Percentiles rank a stretch among this genome's conserved stretches.
Conservation (phyloP, 2,888 invertebrate species). For the Cryptophagus acutangulus region DNA sequence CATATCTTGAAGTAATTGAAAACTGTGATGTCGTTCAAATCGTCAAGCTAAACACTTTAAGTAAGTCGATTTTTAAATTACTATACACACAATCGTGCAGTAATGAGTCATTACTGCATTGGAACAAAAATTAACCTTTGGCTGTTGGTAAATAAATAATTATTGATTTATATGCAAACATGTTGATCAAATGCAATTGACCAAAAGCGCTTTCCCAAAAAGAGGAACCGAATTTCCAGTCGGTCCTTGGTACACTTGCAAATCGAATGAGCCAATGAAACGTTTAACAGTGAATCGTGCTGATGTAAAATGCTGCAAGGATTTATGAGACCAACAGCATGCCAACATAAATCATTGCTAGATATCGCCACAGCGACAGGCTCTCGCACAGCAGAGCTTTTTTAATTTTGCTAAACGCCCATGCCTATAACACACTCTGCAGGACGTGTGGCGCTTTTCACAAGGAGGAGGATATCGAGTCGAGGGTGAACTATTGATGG, state of each 20-base stretch:
- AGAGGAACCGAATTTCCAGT: too few relatives aligned
- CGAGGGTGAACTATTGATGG: not conserved
- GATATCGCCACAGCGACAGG: constrained; percentile 42
- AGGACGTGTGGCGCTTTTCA: not conserved
- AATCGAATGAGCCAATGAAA: not conserved
- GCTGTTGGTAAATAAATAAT: too few relatives aligned
- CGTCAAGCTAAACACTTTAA: constrained; percentile 71
- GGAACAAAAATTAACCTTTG: too few relatives aligned
- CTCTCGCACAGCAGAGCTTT: too few relatives aligned
- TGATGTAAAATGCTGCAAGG: constrained; percentile 29
- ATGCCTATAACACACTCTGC: not conserved
- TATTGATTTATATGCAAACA: constrained; percentile 5
- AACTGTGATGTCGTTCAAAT: constrained; percentile 77
- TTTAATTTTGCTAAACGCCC: constrained; percentile 25
- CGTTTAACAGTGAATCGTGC: constrained; percentile 19
- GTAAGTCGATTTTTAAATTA: too few relatives aligned
- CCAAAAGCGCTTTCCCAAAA: too few relatives aligned
- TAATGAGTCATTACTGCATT: too few relatives aligned
- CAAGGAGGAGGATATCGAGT: not conserved
- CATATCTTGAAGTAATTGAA: constrained; percentile 72
- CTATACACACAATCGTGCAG: too few relatives aligned
- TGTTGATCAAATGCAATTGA: constrained; percentile 7
- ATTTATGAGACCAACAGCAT: constrained; percentile 39
- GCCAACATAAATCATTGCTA: constrained; percentile 44
- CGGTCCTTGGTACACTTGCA: constrained; percentile 7